Evolutionary conservation across 2,888 invertebrate species (phyloP).

Genomic region (Drosophila helvetica): DNA sequence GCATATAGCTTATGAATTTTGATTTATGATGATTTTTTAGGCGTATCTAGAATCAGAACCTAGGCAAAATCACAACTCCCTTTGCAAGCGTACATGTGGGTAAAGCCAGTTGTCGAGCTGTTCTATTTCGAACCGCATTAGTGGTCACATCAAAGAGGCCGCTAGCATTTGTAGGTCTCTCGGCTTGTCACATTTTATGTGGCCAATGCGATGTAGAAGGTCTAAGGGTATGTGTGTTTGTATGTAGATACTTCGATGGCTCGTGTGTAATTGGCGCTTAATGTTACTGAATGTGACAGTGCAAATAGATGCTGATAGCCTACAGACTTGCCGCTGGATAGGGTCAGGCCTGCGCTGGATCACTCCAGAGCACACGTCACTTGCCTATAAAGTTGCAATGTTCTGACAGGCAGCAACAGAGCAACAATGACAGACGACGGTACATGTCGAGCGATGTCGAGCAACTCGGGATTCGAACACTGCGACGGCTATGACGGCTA

Average conservation of each 20-base stretch:
- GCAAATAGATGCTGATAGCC: conserved; percentile 71
- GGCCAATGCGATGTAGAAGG: background rate
- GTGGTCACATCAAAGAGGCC: conserved; percentile 58
- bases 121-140: conserved; percentile 28
- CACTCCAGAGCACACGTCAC: conserved; percentile 65
- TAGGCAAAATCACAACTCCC: background rate
- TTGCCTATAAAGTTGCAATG: conserved; percentile 58
- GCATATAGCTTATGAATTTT: background rate
- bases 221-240: conserved; percentile 10
- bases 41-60: no score
- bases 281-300: conserved; percentile 71
- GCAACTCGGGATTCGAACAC: conserved; percentile 21
- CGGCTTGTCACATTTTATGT: conserved; percentile 47
- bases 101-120: conserved; percentile 4
- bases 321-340: conserved; percentile 62
- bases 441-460: conserved; percentile 16
- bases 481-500: conserved; percentile 10
- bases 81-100: background rate
- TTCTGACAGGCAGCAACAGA: conserved; percentile 69
- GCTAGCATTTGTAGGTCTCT: conserved; percentile 48
- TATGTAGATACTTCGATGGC: no score
- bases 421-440: conserved; percentile 33
- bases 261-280: conserved; percentile 58
- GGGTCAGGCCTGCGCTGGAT: conserved; percentile 24
- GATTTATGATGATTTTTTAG: no score